Percentiles rank a stretch among this genome's conserved stretches.
These are phyloP conservation scores for Scatophagus argus DNA, from an alignment of 2,113 vertebrate species.

Conservation along the genomic window DNA sequence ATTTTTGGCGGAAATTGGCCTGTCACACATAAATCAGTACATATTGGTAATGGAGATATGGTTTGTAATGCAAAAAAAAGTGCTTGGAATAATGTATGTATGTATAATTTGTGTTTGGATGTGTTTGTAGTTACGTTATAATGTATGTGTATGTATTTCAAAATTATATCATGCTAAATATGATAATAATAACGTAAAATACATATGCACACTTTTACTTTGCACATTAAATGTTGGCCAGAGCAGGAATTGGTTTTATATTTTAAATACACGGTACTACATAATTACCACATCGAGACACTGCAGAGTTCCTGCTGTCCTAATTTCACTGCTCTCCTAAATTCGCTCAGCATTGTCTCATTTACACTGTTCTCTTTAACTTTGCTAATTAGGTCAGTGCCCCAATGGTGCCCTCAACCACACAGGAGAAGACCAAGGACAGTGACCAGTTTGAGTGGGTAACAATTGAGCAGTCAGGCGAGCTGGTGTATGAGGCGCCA, in stretches of 20 bases:
- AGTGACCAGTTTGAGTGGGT: constrained; percentile 99
- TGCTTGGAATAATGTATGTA: no score
- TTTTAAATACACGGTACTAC: background rate
- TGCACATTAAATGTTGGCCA: background rate
- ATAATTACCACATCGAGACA: constrained; percentile 3
- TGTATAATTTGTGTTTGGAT: no score
- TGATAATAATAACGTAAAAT: no score
- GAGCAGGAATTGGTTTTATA: background rate
- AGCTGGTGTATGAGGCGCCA: constrained; percentile 96
- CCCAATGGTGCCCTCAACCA: constrained; percentile 92
- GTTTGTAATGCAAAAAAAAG: no score
- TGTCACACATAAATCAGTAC: no score
- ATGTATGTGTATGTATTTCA: no score
- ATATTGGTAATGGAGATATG: no score
- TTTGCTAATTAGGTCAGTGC: constrained; percentile 90
- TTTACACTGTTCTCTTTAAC: background rate
- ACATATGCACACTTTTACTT: no score
- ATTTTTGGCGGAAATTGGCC: no score
- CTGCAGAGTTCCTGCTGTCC: constrained; percentile 5
- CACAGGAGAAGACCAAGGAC: constrained; percentile 98
- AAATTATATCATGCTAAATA: no score
- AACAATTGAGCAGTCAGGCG: constrained; percentile 97
- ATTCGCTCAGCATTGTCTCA: constrained; percentile 38
- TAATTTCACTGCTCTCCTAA: no score
- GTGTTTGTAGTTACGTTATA: no score